phyloP scores from a whole-genome alignment of 2,888 invertebrate species.

The Troides aeacus region DNA sequence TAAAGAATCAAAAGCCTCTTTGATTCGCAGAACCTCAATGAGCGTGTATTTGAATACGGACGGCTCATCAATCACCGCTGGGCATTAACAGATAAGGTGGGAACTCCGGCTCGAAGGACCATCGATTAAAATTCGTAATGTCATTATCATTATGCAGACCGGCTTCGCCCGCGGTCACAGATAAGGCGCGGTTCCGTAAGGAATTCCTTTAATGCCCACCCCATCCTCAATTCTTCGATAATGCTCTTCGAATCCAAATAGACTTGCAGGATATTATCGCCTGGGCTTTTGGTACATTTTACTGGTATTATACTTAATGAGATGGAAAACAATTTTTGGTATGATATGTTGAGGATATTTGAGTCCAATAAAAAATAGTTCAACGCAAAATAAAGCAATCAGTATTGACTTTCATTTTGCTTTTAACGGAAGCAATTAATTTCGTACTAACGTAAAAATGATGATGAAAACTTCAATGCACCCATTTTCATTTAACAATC shows the following conservation, averaged over 20 bases:
- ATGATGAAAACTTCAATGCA: no score
- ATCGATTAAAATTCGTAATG: conserved; percentile 30
- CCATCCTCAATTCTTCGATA: conserved; percentile 47
- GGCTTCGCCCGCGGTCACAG: conserved; percentile 16
- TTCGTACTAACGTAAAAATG: no score
- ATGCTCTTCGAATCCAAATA: conserved; percentile 36
- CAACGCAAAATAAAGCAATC: no score
- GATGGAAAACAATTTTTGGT: no score
- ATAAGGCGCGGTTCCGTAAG: conserved; percentile 39
- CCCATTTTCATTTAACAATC: no score
- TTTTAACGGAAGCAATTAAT: no score
- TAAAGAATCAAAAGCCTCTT: conserved; percentile 22
- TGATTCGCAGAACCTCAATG: conserved; percentile 16
- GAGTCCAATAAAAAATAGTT: no score
- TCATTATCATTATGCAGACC: conserved; percentile 29
- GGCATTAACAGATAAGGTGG: conserved; percentile 28
- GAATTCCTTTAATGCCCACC: conserved; percentile 53
- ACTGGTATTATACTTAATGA: no score
- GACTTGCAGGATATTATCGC: conserved; percentile 16
- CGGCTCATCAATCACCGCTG: conserved; percentile 27
- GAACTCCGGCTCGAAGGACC: conserved; percentile 16
- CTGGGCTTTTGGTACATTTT: conserved; percentile 1
- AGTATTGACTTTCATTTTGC: no score
- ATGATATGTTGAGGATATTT: no score
- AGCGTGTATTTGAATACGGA: conserved; percentile 26